Evolutionary conservation across 2,113 vertebrate species (phyloP), one percentile per base, ranked within the genome.

Genomic region (Clarias macrocephalus): DNA sequence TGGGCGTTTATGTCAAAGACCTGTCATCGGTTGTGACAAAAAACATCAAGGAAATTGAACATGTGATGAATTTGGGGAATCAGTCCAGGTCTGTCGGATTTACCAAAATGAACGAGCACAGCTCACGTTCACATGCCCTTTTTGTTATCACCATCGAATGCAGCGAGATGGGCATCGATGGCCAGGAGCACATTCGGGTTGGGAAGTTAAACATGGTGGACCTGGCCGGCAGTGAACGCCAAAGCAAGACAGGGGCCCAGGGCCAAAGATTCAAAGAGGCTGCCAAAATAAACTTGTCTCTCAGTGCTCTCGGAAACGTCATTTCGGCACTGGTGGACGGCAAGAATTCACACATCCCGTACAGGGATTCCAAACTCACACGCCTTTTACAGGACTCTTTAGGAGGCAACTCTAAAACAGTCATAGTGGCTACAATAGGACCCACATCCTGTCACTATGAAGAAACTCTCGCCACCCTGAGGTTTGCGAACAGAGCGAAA

Each of bases 151-250:
- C 98, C 0, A 91, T 99, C 7, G 98, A 99, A 94, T 99, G 98
- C 93, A 98, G 98, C 0, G 96, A 98, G 90, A 90, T 90, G 0
- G 97, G 97, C 1, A 94, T 95, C 0, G 98, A 99, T 5, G 97
- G 97, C 0, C 93, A 97, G 89, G 97, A 99, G 90, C 98, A 98
- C 93, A 98, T 99, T 93, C 96, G 98, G 0, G 98, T 99, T 7
- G 98, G 98, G 65, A 99, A 99, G 92, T 96, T 99, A 87, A 99
- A 98, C 94, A 96, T 99, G 92, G 98, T 99, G 70, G 98, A 99
- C 92, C 94, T 99, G 93, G 98, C 98, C 0, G 98, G 98, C 77
- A 99, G 97, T 5, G 98, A 99, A 94, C 95, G 98, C 73, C 98
- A 99, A 92, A 96, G 94, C 94, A 98, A 97, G 80, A 96, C 95